Base-by-base conservation (phyloP, 2,797 vertebrate species). In the Australoheros facetus region DNA sequence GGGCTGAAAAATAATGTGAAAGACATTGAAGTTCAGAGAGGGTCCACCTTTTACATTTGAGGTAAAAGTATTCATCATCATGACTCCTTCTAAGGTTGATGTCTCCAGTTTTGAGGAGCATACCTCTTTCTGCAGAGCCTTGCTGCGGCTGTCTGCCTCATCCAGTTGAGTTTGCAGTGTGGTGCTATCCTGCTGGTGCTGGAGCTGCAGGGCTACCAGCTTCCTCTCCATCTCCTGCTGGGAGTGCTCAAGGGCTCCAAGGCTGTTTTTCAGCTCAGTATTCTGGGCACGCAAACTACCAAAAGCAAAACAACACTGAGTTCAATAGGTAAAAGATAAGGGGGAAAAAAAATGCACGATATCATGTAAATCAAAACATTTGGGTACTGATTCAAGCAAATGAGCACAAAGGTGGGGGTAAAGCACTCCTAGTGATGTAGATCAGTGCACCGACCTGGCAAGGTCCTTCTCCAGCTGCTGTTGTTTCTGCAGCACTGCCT, bases 51-150 rank as follows among this genome's bases (percentile, higher is more conserved):
- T 45, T 14, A 28, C 62, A 45, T 75, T 64, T 69, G 53, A 55
- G 14, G 5, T 39, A 71, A 30, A 69, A 19, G 8, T 56, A 58
- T 28, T 72, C 4, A 13, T 48, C 28, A 58, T 2, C 26, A 28
- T 39, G 11, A 59, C 30, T 34, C 3, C 30, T 56, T 62, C 10
- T 69, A 48, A 69, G 19, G 7, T 17, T 48, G 59, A 45, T 55
- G 8, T 57, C 30, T 21, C 34, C 66, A n/a, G 6, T 17, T 53
- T 56, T n/a, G 23, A 28, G 56, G 62, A 64, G 57, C 34, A 8
- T 73, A 93, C 98, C 97, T 99, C 97, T 94, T 95, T 97, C 94
- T 97, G 97, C 91, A 97, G 95, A 86, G 96, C 95, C 90, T 96
- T 95, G 89, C 96, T 97, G 93, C 94, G 95, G 87, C 89, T 95